These are phyloP conservation scores for Athene cunicularia DNA, from an alignment of 2,113 vertebrate genomes.

Conservation along the genomic window DNA sequence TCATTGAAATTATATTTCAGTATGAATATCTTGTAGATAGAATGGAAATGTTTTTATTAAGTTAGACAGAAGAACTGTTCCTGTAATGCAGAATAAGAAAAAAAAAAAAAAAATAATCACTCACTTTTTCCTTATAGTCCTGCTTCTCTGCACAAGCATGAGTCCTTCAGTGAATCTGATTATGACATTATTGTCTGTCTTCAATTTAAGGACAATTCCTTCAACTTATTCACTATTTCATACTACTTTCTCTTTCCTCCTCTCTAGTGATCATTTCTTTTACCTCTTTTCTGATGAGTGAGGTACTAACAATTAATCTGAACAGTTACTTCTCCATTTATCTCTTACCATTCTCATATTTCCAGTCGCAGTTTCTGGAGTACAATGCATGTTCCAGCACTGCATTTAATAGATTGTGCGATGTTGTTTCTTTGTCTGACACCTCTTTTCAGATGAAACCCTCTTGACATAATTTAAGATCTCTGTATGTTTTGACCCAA, in stretches of 20 bases:
- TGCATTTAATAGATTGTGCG: not conserved
- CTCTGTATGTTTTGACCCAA: not conserved
- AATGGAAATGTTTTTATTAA: not conserved
- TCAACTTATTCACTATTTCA: constrained; percentile 24
- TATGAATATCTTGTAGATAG: not conserved
- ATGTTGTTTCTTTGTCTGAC: not conserved
- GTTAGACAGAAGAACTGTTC: not conserved
- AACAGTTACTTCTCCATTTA: constrained; percentile 9
- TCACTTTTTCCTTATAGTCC: not conserved
- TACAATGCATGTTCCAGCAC: not conserved
- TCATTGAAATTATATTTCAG: not conserved
- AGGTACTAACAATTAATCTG: constrained; percentile 51
- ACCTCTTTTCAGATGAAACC: not conserved
- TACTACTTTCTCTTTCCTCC: not conserved
- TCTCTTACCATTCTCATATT: not conserved
- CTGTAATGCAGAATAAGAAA: not conserved
- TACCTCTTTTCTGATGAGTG: not conserved
- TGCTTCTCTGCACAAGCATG: not conserved
- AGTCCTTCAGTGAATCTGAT: not conserved
- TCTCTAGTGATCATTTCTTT: constrained; percentile 15
- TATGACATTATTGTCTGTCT: not conserved
- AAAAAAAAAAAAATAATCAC: not conserved
- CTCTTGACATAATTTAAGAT: not conserved
- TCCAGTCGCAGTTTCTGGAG: not conserved
- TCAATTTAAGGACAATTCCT: constrained; percentile 34